These are phyloP conservation scores for Glomeris marginata DNA, from an alignment of 2,888 invertebrate genomes.

Conservation along the genomic window DNA sequence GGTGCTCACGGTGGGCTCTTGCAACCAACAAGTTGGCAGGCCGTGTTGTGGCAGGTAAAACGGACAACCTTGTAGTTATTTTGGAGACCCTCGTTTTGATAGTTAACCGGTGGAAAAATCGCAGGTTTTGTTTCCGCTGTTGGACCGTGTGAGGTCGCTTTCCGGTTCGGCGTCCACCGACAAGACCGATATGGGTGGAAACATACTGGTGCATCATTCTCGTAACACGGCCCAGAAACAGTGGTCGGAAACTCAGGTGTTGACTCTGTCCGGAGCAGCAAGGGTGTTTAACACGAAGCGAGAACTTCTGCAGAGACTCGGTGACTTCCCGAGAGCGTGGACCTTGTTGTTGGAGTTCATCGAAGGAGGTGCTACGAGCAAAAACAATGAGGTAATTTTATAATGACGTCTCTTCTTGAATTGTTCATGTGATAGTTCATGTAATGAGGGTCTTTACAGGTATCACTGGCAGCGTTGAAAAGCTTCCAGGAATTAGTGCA, in stretches of 20 bases:
- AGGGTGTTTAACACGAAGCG: conserved; percentile 86
- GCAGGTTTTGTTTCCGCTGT: conserved; percentile 75
- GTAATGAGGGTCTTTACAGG: too few relatives aligned
- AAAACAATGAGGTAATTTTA: conserved; percentile 72
- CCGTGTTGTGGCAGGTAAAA: conserved; percentile 68
- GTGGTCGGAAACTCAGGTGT: conserved; percentile 95
- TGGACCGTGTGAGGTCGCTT: conserved; percentile 68
- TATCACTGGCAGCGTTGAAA: conserved; percentile 86
- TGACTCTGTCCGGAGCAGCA: conserved; percentile 80
- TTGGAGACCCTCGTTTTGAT: background rate
- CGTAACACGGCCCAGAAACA: conserved; percentile 97
- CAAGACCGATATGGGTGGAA: conserved; percentile 78
- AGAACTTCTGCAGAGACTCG: conserved; percentile 51
- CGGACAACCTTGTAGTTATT: conserved; percentile 4
- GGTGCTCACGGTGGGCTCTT: conserved; percentile 85
- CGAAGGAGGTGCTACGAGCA: conserved; percentile 76
- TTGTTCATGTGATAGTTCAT: background rate
- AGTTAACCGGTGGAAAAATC: background rate
- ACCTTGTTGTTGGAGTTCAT: conserved; percentile 82
- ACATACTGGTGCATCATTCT: conserved; percentile 94
- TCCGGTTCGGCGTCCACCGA: conserved; percentile 38
- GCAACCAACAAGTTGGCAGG: conserved; percentile 80
- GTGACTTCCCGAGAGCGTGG: conserved; percentile 91
- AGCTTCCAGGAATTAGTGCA: conserved; percentile 87
- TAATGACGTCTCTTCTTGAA: too few relatives aligned